A percentile compares a stretch with the other conserved stretches of the same genome.
These are phyloP conservation scores for Pterocles orientalis DNA, from an alignment of 2,113 vertebrate genomes.

Conservation along the genomic window DNA sequence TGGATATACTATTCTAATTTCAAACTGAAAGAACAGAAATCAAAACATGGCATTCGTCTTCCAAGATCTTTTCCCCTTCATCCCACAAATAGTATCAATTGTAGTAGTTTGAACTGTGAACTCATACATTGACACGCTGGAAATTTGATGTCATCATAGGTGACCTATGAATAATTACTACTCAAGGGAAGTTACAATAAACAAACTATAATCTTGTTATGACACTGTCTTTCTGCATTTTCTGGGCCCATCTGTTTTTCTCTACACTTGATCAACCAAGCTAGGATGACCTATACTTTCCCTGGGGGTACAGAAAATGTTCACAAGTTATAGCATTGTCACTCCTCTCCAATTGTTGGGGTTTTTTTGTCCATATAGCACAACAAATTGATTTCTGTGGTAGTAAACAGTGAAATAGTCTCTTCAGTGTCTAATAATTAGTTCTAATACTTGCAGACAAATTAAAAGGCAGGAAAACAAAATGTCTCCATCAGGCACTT, in stretches of 20 bases:
- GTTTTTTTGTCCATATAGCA: conserved; percentile 24
- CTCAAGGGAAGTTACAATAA: background rate
- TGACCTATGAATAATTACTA: conserved; percentile 1
- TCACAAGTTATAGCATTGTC: conserved; percentile 51
- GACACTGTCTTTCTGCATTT: conserved; percentile 67
- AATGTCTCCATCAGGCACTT: conserved; percentile 60
- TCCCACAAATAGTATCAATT: background rate
- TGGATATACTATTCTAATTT: background rate
- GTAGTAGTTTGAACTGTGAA: background rate
- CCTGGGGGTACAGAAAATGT: conserved; percentile 33
- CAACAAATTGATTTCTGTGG: conserved; percentile 59
- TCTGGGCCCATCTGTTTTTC: conserved; percentile 37
- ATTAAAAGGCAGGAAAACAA: conserved; percentile 69
- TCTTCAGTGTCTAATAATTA: conserved; percentile 63
- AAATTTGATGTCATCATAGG: conserved; percentile 14
- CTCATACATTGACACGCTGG: background rate
- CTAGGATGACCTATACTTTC: conserved; percentile 19
- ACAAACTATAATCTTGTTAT: conserved; percentile 50
- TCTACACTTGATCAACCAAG: conserved; percentile 55
- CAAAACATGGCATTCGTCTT: background rate
- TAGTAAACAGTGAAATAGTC: conserved; percentile 48
- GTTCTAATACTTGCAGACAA: conserved; percentile 57
- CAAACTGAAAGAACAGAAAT: background rate
- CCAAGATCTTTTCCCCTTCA: background rate
- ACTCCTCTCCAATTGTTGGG: background rate